Percentiles rank a stretch among this genome's conserved stretches.
Conservation (phyloP, 2,113 vertebrate species). For the Clarias batrachus region DNA sequence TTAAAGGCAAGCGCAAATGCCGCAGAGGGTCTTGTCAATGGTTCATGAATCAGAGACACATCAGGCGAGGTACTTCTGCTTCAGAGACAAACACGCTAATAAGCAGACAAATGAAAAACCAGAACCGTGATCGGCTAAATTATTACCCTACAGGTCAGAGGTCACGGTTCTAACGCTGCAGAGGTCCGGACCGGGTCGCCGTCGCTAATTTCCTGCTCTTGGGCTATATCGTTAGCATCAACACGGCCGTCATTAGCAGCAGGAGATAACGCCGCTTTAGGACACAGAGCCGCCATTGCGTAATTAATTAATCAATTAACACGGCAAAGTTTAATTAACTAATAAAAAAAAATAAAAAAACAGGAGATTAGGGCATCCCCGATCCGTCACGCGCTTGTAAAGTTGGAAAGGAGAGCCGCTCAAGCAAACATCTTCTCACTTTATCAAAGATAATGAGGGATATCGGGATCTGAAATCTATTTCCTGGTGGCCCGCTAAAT, state of each 20-base stretch:
- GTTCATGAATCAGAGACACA: constrained; percentile 46
- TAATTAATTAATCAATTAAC: constrained; percentile 55
- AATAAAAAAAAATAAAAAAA: neutral
- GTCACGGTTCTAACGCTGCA: neutral
- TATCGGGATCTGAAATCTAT: constrained; percentile 46
- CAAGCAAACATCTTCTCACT: constrained; percentile 44
- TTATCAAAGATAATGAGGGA: constrained; percentile 54
- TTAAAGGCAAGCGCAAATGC: constrained; percentile 45
- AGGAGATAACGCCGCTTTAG: constrained; percentile 28
- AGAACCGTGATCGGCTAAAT: constrained; percentile 40
- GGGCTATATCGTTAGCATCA: neutral
- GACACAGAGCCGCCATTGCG: constrained; percentile 33
- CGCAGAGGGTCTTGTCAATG: constrained; percentile 24
- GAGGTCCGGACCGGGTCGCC: constrained; percentile 4
- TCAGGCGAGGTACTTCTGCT: constrained; percentile 28
- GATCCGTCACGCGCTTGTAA: constrained; percentile 31
- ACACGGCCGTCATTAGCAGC: constrained; percentile 11
- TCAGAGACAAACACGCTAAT: neutral
- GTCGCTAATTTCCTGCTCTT: constrained; percentile 16
- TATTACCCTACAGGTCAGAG: constrained; percentile 26
- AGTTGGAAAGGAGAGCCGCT: constrained; percentile 32
- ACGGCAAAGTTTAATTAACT: constrained; percentile 17
- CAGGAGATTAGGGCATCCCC: constrained; percentile 13
- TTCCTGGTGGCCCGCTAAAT: constrained; percentile 49
- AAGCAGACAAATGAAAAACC: constrained; percentile 35